phyloP scores from a whole-genome alignment of 2,888 invertebrate genomes.

The Cerceris ruficornis region DNA sequence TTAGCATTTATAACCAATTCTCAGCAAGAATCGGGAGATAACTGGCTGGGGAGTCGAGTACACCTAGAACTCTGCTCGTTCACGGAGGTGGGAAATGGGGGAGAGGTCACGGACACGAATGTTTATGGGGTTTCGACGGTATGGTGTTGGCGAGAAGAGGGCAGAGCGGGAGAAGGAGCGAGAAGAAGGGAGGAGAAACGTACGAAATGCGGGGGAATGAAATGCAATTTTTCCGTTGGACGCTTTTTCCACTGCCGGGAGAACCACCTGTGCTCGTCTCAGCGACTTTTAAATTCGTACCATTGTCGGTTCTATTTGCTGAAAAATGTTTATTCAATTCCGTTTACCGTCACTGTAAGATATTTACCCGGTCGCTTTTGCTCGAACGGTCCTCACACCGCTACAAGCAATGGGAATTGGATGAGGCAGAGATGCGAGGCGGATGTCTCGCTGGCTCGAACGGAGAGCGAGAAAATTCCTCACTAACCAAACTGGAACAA shows the following conservation, averaged over 20 bases:
- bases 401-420: conserved; percentile 65
- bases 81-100: conserved; percentile 1
- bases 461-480: conserved; percentile 32
- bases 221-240: conserved; percentile 78
- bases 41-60: conserved; percentile 58
- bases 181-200: background rate
- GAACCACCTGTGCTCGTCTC: conserved; percentile 75
- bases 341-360: conserved; percentile 74
- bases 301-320: conserved; percentile 77
- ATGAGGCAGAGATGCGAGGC: conserved; percentile 51
- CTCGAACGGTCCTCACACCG: conserved; percentile 57
- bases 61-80: conserved; percentile 25
- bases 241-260: conserved; percentile 63
- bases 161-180: conserved; percentile 23
- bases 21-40: conserved; percentile 71
- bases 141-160: background rate
- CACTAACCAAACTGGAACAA: conserved; percentile 45
- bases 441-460: conserved; percentile 4
- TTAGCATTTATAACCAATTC: conserved; percentile 77
- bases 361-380: conserved; percentile 75
- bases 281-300: conserved; percentile 79
- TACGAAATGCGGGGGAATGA: conserved; percentile 45
- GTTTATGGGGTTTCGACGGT: conserved; percentile 23
- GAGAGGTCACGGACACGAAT: conserved; percentile 21
- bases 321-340: conserved; percentile 81